Evolutionary conservation across 2,797 vertebrate genomes (phyloP), one percentile per base, ranked within the genome.

Genomic region (Notolabrus celidotus): DNA sequence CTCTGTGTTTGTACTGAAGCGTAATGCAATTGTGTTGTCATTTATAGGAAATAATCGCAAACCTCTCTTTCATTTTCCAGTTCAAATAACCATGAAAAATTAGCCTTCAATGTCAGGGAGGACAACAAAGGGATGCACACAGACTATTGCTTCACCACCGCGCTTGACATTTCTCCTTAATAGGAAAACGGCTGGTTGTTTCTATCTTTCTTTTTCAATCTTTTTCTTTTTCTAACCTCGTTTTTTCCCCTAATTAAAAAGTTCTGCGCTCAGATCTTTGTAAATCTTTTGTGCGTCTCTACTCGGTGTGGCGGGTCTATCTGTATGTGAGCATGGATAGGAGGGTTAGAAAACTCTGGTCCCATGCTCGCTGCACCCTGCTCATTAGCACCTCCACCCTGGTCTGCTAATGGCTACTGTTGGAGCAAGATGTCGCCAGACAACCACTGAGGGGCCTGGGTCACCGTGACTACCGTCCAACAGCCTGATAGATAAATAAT

Each of bases 71-170:
- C 96, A 96, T 97, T 97, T 97, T 97, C 95, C 95, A 96, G 96
- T 96, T 96, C 96, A 98, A 97, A 97, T 96, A 97, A 97, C 95
- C 96, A 98, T 97, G 96, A 97, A 97, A 97, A 97, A 97, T 97
- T 96, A 96, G 95, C 96, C 95, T 94, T 96, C 96, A 96, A 95
- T 96, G 96, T 97, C 96, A 96, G 94, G 82, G 90, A 93, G 93
- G 92, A 94, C 94, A 95, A 96, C 94, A 96, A 96, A 96, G 94
- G 94, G 93, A 93, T 92, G 89, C 90, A 88, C 85, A 84, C 88
- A 92, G 89, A 90, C 90, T 91, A 91, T 90, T 88, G 90, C 92
- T 83, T 86, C 89, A 82, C 89, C 89, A 94, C 91, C 36, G 88
- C 92, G 92, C 92, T 94, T 95, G 93, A 95, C 94, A 94, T 95